These are phyloP conservation scores for Melierax canorus DNA, from an alignment of 2,113 vertebrate genomes.

Conservation along the genomic window DNA sequence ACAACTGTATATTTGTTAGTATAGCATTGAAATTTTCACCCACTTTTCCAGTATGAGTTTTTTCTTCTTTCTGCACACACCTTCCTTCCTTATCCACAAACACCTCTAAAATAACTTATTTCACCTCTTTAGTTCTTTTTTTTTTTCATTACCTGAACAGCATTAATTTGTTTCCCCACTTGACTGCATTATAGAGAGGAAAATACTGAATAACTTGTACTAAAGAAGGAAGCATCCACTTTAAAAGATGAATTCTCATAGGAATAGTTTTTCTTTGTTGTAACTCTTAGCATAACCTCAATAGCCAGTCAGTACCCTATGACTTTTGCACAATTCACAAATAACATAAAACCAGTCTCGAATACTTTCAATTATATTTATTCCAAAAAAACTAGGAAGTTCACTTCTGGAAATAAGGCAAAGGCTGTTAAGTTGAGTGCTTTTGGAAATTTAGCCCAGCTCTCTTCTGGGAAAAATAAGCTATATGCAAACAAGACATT, in stretches of 20 bases:
- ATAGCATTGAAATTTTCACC: background rate
- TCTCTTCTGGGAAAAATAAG: background rate
- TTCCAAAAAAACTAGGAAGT: background rate
- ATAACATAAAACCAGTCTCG: background rate
- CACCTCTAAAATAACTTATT: background rate
- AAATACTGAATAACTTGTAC: background rate
- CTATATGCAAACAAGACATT: background rate
- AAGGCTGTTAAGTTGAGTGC: background rate
- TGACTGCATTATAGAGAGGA: background rate
- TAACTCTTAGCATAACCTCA: background rate
- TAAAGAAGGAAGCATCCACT: background rate
- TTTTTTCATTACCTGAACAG: background rate
- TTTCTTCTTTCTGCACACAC: background rate
- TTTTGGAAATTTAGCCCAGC: background rate
- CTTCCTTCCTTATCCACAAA: background rate
- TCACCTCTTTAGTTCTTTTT: background rate
- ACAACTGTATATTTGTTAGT: background rate
- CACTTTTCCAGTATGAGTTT: background rate
- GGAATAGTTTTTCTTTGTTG: background rate
- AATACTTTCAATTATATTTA: background rate
- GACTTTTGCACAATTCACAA: background rate
- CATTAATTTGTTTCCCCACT: background rate
- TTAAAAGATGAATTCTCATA: background rate
- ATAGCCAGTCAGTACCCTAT: background rate
- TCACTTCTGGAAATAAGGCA: background rate